phyloP scores from a whole-genome alignment of 2,113 vertebrate genomes.

The Pollimyrus isidori region DNA sequence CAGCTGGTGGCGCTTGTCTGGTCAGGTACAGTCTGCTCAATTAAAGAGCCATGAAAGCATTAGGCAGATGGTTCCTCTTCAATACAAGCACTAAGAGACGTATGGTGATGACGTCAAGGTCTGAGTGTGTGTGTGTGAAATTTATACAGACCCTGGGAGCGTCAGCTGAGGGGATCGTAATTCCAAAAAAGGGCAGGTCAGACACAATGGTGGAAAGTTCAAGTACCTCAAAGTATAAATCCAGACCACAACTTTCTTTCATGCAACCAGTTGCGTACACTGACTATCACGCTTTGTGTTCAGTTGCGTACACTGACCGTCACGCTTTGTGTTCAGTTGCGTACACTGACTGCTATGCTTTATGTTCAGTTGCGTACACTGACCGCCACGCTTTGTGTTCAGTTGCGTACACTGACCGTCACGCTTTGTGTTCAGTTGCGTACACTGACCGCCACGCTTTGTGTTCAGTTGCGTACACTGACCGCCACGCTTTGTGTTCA shows the following conservation, averaged over 20 bases:
- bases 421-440: too few relatives aligned
- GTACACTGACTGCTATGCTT: too few relatives aligned
- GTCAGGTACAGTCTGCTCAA: not conserved
- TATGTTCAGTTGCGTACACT: too few relatives aligned
- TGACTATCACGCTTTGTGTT: too few relatives aligned
- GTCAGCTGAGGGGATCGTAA: not conserved
- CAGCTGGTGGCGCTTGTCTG: not conserved
- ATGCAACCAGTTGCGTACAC: not conserved
- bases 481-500: too few relatives aligned
- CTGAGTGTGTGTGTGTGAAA: not conserved
- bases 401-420: too few relatives aligned
- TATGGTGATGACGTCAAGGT: not conserved
- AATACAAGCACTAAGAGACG: not conserved
- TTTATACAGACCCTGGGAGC: not conserved
- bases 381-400: too few relatives aligned
- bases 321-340: too few relatives aligned
- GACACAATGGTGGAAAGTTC: not conserved
- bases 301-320: too few relatives aligned
- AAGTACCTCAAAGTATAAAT: too few relatives aligned
- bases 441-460: too few relatives aligned
- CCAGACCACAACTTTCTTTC: not conserved
- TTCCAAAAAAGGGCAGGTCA: not conserved
- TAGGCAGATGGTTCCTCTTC: not conserved
- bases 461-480: too few relatives aligned
- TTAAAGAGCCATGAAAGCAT: not conserved